phyloP scores from a whole-genome alignment of 92 coral and sea anemone species.

The Zoanthus gigantus region DNA sequence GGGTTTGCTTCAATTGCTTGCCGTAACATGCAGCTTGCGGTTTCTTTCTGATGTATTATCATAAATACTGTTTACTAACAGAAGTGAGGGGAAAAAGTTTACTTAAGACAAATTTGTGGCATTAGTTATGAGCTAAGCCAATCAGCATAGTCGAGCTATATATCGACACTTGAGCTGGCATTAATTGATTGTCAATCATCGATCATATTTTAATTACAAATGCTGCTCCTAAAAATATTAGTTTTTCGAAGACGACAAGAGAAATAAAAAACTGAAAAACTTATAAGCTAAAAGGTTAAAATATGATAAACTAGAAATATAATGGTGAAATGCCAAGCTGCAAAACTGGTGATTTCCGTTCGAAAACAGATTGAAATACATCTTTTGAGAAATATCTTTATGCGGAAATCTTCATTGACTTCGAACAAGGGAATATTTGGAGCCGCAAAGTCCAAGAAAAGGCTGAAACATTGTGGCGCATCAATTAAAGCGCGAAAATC shows the following conservation, averaged over 20 bases:
- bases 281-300: background rate
- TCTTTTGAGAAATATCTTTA: background rate
- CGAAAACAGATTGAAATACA: background rate
- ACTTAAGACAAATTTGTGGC: conserved; percentile 15
- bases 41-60: conserved; percentile 9
- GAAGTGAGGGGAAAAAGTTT: conserved; percentile 21
- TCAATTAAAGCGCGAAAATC: background rate
- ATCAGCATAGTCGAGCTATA: conserved; percentile 1
- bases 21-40: conserved; percentile 14
- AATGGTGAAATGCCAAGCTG: no score
- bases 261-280: background rate
- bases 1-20: background rate
- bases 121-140: conserved; percentile 12
- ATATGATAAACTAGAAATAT: background rate
- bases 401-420: background rate
- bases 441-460: no score
- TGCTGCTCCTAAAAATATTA: conserved; percentile 6
- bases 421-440: background rate
- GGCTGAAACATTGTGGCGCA: background rate
- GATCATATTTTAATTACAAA: conserved; percentile 32
- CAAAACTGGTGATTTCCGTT: no score
- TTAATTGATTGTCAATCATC: conserved; percentile 42
- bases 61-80: conserved; percentile 11
- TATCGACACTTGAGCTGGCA: background rate
- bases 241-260: background rate